phyloP scores from a whole-genome alignment of 2,797 vertebrate species.

The Apogon hyalosoma region DNA sequence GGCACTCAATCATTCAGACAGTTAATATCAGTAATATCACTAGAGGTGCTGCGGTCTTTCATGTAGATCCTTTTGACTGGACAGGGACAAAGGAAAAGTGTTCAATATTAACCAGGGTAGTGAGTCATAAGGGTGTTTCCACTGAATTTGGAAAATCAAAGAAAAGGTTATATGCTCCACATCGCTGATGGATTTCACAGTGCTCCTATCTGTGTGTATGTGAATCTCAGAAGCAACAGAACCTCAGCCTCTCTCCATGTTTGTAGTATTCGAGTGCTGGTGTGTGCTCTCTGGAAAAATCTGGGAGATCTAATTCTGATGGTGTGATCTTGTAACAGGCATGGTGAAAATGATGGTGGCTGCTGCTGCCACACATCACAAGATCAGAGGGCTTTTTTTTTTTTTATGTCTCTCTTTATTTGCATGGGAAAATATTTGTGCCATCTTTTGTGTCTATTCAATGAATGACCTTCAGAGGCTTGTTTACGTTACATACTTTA shows the following conservation, averaged over 20 bases:
- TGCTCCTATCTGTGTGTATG: slow-evolving; percentile 47
- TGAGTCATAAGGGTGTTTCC: slow-evolving; percentile 73
- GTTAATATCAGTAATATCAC: slow-evolving; percentile 65
- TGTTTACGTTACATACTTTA: slow-evolving; percentile 51
- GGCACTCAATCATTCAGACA: slow-evolving; percentile 55
- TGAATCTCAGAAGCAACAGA: slow-evolving; percentile 42
- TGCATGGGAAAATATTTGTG: slow-evolving; percentile 74
- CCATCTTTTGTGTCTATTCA: slow-evolving; percentile 57
- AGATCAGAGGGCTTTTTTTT: slow-evolving; percentile 1
- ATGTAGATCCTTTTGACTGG: slow-evolving; percentile 49
- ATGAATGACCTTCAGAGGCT: slow-evolving; percentile 40
- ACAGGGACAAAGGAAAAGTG: slow-evolving; percentile 71
- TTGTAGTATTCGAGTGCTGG: slow-evolving; percentile 56
- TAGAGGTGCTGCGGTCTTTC: slow-evolving; percentile 28
- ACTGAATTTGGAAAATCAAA: slow-evolving; percentile 65
- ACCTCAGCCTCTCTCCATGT: slow-evolving; percentile 51
- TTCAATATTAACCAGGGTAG: slow-evolving; percentile 71
- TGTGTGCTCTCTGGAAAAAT: slow-evolving; percentile 34
- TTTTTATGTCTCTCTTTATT: slow-evolving; percentile 54
- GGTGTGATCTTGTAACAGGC: slow-evolving; percentile 27
- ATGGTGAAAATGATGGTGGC: slow-evolving; percentile 44
- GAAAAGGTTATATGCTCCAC: slow-evolving; percentile 37
- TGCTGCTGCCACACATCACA: slow-evolving; percentile 46
- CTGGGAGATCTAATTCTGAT: slow-evolving; percentile 47
- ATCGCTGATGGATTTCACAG: slow-evolving; percentile 72